Percentiles rank a stretch among this genome's conserved stretches.
These are phyloP conservation scores for Caiman crocodilus DNA, from an alignment of 2,797 vertebrate genomes.

Conservation along the genomic window DNA sequence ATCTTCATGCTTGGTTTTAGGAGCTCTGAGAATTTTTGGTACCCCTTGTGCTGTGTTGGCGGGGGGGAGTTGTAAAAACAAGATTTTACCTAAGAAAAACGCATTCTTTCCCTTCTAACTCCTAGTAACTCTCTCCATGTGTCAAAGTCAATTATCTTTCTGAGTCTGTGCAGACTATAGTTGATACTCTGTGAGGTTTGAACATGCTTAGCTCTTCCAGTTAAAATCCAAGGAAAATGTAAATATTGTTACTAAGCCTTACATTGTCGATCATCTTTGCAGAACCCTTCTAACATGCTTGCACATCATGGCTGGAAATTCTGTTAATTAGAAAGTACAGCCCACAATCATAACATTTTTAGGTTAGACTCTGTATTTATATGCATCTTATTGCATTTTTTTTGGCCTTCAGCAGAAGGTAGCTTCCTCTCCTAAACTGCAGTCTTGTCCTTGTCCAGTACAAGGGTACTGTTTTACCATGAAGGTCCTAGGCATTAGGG, in stretches of 20 bases:
- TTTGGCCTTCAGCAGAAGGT: background rate
- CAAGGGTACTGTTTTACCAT: background rate
- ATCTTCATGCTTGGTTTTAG: background rate
- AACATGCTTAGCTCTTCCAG: background rate
- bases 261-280: background rate
- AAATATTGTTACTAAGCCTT: background rate
- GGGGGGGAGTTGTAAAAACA: background rate
- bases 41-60: background rate
- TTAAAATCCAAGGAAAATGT: background rate
- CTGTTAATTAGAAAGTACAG: background rate
- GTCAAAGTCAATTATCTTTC: background rate
- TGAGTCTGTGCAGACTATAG: background rate
- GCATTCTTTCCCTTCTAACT: background rate
- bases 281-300: background rate
- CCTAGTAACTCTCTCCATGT: background rate
- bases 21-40: background rate
- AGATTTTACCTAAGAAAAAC: background rate
- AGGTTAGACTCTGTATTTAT: background rate
- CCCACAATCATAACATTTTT: background rate
- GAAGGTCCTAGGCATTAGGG: slow-evolving; percentile 4
- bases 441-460: background rate
- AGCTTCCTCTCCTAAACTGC: fast-evolving
- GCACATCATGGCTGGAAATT: slow-evolving; percentile 14
- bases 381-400: background rate
- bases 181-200: background rate